Base-by-base conservation (phyloP, 2,113 vertebrate genomes). In the Spilogale gracilis region DNA sequence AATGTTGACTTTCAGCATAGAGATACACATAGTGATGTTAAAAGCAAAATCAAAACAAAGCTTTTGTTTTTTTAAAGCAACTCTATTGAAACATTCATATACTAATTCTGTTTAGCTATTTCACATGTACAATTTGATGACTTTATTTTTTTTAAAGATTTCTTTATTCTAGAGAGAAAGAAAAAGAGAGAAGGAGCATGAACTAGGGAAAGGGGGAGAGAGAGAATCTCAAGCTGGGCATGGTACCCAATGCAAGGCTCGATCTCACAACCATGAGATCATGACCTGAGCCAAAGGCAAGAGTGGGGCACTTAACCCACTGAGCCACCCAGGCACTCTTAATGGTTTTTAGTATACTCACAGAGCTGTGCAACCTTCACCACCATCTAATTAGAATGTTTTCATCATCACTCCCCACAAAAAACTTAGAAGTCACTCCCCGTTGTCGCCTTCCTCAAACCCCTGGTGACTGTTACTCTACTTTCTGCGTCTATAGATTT, bases 1-100 rank as follows among this genome's bases (percentile, higher is more conserved):
- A 38, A 0, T 60, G 16, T 27, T 71, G 76, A 61, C 71, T 92
- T 82, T 67, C 48, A 81, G 45, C n/a, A 69, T n/a, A 83, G 65
- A 23, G 23, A 89, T 4, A 0, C 18, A 61, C 45, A 84, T 9
- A 58, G 8, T 11, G 3, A 91, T 38, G 58, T 60, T 73, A 76
- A 89, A 93, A 97, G 96, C 56, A 74, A 84, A 65, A 76, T 38
- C 27, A 43, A 89, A 86, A 60, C 12, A 85, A 60, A 85, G 3
- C 56, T 94, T 88, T 73, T 32, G 17, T 3, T 43, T 81, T 74
- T 48, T 89, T 76, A 23, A 74, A 74, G 83, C 8, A 91, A 12
- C 6, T 86, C 86, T 90, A 83, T 17, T 86, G 71, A 85, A 48
- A 89, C 79, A 84, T 87, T 88, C 63, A 74, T 61, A 38, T 71